Percentiles rank a stretch among this genome's conserved stretches.
Evolutionary conservation across 2,888 invertebrate species (phyloP).

Genomic region (Congeria kusceri): DNA sequence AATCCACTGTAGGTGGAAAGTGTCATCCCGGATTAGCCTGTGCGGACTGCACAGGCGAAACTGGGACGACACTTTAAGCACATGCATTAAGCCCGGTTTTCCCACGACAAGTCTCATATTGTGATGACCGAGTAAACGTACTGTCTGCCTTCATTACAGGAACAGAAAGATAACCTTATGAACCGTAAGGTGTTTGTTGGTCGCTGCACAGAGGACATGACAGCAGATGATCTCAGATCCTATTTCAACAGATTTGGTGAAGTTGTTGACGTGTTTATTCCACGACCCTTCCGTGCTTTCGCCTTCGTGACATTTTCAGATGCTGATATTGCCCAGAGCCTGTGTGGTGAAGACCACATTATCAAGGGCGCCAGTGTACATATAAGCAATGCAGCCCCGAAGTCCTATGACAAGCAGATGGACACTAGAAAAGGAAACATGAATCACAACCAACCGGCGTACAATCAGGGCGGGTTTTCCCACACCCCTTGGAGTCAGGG

Average conservation of each 20-base stretch:
- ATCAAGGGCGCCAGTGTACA: constrained; percentile 91
- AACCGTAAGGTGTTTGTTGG: constrained; percentile 96
- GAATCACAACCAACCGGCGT: constrained; percentile 76
- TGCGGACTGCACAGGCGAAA: too few species aligned
- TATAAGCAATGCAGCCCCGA: constrained; percentile 87
- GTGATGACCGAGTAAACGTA: too few species aligned
- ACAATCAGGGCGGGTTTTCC: constrained; percentile 64
- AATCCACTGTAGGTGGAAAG: too few species aligned
- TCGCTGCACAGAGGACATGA: constrained; percentile 96
- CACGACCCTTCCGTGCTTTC: constrained; percentile 92
- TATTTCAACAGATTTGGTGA: constrained; percentile 95
- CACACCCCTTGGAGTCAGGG: constrained; percentile 76
- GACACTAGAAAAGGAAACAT: constrained; percentile 88
- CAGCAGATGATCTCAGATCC: constrained; percentile 94
- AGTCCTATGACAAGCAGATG: constrained; percentile 81
- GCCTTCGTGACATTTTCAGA: constrained; percentile 96
- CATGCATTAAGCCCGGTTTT: too few species aligned
- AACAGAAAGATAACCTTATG: constrained; percentile 82
- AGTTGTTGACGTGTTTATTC: constrained; percentile 98
- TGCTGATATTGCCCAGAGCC: constrained; percentile 94
- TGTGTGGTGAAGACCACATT: constrained; percentile 97
- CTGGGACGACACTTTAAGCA: too few species aligned
- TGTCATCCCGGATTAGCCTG: too few species aligned
- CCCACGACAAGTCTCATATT: too few species aligned
- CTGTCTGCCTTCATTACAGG: constrained; percentile 66